Percentiles rank a stretch among this genome's conserved stretches.
These are phyloP conservation scores for Brachypalpus laphriformis DNA, from an alignment of 2,888 invertebrate species.

Conservation along the genomic window DNA sequence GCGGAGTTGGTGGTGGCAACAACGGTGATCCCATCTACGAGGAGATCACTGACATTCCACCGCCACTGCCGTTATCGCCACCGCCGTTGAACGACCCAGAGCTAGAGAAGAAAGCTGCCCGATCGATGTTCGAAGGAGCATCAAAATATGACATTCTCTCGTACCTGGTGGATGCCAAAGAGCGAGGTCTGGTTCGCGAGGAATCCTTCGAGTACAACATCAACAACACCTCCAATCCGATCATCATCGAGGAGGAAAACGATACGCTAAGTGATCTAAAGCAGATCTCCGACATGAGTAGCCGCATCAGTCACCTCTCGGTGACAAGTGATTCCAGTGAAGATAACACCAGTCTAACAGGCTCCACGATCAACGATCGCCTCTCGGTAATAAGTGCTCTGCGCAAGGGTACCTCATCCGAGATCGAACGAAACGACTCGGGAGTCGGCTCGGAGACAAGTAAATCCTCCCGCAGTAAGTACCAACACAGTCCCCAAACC, in stretches of 20 bases:
- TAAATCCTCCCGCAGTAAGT: conserved; percentile 91
- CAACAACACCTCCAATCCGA: conserved; percentile 84
- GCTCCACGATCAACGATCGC: conserved; percentile 76
- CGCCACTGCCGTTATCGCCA: conserved; percentile 90
- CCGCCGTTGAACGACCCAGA: conserved; percentile 89
- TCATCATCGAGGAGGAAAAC: conserved; percentile 84
- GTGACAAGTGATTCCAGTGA: conserved; percentile 94
- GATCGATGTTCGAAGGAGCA: conserved; percentile 90
- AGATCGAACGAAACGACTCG: conserved; percentile 95
- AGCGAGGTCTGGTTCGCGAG: conserved; percentile 88
- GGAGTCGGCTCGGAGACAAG: conserved; percentile 96
- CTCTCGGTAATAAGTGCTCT: conserved; percentile 60
- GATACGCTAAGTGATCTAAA: conserved; percentile 85
- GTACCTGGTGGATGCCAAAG: conserved; percentile 94
- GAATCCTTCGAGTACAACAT: conserved; percentile 88
- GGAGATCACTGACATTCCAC: conserved; percentile 89
- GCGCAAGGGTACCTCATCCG: conserved; percentile 84
- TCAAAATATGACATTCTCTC: conserved; percentile 95
- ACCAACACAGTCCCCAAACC: conserved; percentile 84
- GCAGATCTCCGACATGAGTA: conserved; percentile 84
- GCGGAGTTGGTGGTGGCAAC: conserved; percentile 76
- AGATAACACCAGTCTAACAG: conserved; percentile 88
- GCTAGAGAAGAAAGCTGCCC: conserved; percentile 87
- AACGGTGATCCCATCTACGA: conserved; percentile 90
- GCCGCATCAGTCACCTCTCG: conserved; percentile 90